These are phyloP conservation scores for Thamnaconus septentrionalis DNA, from an alignment of 2,113 vertebrate species.

Conservation along the genomic window DNA sequence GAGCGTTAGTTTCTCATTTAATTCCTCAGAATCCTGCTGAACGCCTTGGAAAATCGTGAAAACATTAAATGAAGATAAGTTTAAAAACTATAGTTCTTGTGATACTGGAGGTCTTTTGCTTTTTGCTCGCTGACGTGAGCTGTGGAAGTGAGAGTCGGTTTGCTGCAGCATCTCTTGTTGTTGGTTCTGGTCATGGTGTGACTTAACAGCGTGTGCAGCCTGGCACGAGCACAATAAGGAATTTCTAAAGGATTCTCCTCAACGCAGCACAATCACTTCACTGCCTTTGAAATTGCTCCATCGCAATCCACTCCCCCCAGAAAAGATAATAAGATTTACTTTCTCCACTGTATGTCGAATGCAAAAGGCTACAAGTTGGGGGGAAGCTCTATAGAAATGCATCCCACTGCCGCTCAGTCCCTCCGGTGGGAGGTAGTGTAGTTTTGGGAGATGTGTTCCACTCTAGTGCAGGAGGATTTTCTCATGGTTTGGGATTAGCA, in stretches of 20 bases:
- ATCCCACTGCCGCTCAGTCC: conserved; percentile 55
- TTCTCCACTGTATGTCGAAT: conserved; percentile 54
- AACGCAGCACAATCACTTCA: conserved; percentile 13
- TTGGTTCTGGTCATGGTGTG: conserved; percentile 68
- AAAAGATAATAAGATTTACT: conserved; percentile 68
- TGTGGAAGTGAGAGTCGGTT: conserved; percentile 22
- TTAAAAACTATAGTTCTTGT: background rate
- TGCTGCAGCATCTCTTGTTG: conserved; percentile 60
- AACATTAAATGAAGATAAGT: no score
- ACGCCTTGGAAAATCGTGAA: background rate
- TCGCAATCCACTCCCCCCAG: conserved; percentile 58
- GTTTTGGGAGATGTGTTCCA: conserved; percentile 71
- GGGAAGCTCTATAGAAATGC: conserved; percentile 65
- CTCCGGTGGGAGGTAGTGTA: conserved; percentile 74
- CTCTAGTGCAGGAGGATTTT: conserved; percentile 71
- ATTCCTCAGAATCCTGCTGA: background rate
- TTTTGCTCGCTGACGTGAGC: conserved; percentile 13
- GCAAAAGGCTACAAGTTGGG: conserved; percentile 61
- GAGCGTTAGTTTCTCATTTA: background rate
- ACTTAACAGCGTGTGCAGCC: conserved; percentile 66
- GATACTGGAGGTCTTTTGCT: background rate
- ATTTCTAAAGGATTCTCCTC: conserved; percentile 64
- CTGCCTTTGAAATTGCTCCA: conserved; percentile 71
- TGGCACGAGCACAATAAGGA: conserved; percentile 67
- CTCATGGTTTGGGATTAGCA: conserved; percentile 75